Base-by-base conservation (phyloP, 2,888 invertebrate genomes). In the Dioctria rufipes region DNA sequence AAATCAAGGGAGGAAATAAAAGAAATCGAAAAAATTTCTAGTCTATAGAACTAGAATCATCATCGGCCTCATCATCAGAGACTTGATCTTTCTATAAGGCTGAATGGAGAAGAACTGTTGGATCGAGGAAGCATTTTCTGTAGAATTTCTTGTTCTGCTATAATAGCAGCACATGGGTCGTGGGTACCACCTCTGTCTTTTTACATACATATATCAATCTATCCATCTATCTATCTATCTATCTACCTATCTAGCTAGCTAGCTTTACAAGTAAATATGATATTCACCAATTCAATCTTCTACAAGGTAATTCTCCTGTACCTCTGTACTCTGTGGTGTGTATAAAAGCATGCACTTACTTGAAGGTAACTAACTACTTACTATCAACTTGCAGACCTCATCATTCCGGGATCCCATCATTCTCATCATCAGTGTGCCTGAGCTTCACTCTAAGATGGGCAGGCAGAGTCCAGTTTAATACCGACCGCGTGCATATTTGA, bases 401-500 rank as follows among this genome's bases (percentile, higher is more conserved):
- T 77, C 77, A 77, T 79, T 49, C 58, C 58, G 49, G 79, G 67
- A 67, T 67, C 69, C 67, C 79, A 79, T 79, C 79, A 79, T 79
- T 69, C 79, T 79, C 79, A 60, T 79, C 79, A 79, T 79, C 79
- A 46, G 79, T 51, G 43, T 11, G 67, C 63, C 77, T 61, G 49
- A 79, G 79, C 79, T 49, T 58, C 67, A 60, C 67, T 67, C 67
- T 69, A 67, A 25, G 25, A 79, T 69, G 79, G 79, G 79, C 43
- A 79, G 58, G 66, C 78, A 66, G 78, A 25, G 66, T 67, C 43
- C 79, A 79, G 79, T 60, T 79, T 79, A 46, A 79, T 67, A 43
- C 79, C 58, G 79, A 67, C 79, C 79, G 67, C 79, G 25, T 25
- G 79, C 79, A 79, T 79, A 79, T 79, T 79, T 79, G 79, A 79